phyloP scores from a whole-genome alignment of 2,113 vertebrate species.

The Genyomyrus donnyi region DNA sequence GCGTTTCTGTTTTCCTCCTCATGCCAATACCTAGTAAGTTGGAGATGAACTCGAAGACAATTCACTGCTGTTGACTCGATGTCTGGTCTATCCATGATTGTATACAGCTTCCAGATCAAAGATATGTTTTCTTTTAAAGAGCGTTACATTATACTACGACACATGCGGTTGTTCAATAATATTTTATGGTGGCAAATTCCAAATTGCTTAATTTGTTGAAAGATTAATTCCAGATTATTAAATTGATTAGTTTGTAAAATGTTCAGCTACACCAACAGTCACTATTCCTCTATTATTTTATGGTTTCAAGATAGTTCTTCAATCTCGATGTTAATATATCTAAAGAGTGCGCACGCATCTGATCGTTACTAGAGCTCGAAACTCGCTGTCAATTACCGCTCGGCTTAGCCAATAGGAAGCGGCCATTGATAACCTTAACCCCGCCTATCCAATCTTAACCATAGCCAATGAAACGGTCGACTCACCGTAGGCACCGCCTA shows the following conservation, averaged over 20 bases:
- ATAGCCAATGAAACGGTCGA: neutral
- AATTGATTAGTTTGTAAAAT: neutral
- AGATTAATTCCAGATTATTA: neutral
- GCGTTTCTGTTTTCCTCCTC: neutral
- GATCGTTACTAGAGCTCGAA: neutral
- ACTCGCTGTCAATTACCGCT: neutral
- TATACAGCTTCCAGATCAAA: neutral
- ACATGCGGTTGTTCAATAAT: neutral
- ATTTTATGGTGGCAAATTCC: neutral
- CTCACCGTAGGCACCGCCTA: neutral
- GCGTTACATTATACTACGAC: neutral
- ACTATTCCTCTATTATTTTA: neutral
- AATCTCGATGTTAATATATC: neutral
- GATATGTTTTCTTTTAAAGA: neutral
- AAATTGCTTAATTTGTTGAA: neutral
- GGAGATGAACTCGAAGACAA: neutral
- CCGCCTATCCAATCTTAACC: neutral
- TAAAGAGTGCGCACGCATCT: neutral
- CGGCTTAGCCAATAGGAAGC: neutral
- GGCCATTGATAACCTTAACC: neutral
- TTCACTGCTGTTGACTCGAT: neutral
- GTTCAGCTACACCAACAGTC: neutral
- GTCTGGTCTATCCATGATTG: neutral
- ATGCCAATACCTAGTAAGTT: neutral
- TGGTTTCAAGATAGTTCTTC: neutral